These are phyloP conservation scores for Alca torda DNA, from an alignment of 2,797 vertebrate species.

Conservation along the genomic window DNA sequence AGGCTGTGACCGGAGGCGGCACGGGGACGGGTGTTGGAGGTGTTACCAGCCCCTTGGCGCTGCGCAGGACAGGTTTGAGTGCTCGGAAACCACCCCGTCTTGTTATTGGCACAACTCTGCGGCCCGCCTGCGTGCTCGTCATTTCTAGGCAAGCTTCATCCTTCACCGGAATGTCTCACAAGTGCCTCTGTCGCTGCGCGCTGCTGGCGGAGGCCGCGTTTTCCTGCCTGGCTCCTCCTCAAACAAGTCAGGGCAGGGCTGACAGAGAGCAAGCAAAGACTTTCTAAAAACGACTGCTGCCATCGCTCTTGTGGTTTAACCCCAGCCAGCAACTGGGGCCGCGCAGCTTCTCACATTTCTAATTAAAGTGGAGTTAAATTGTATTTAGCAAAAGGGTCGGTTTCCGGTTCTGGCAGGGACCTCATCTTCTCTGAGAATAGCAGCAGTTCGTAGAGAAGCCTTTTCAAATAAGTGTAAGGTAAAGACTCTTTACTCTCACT, in stretches of 20 bases:
- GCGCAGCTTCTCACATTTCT: not conserved
- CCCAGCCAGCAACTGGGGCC: not conserved
- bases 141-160: not conserved
- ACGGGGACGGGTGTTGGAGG: not conserved
- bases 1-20: not conserved
- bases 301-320: not conserved
- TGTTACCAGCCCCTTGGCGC: not conserved
- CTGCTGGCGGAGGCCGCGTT: not conserved
- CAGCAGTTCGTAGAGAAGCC: not conserved
- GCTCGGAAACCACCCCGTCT: not conserved
- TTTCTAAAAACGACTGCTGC: not conserved
- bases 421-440: not conserved
- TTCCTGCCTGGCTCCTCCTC: not conserved
- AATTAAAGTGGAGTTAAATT: not conserved
- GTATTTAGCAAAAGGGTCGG: not conserved
- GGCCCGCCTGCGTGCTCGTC: not conserved
- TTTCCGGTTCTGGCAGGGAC: not conserved
- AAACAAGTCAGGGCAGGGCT: not conserved
- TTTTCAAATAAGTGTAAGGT: not conserved
- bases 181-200: fast-evolving
- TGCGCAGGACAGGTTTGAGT: not conserved
- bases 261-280: not conserved
- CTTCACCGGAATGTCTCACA: not conserved
- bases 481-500: not conserved
- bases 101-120: not conserved